Conservation (phyloP, 1,140 invertebrate genomes). For the Cherax destructor region DNA sequence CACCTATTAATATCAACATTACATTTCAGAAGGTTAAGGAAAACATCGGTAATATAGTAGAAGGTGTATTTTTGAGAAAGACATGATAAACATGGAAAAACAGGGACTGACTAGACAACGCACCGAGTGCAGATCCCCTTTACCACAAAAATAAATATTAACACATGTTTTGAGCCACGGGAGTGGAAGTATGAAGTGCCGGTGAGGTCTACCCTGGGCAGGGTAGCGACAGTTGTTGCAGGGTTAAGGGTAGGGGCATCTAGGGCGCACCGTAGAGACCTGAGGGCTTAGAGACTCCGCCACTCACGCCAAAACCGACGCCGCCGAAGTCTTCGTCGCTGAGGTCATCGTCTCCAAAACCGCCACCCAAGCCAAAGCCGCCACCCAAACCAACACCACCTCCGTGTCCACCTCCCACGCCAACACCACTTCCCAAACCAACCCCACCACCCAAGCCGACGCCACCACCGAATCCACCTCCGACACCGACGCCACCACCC, state of each 20-base stretch:
- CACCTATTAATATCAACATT: too few species aligned
- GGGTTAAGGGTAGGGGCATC: not conserved
- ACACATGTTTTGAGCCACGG: not conserved
- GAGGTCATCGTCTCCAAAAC: too few species aligned
- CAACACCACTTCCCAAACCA: not conserved
- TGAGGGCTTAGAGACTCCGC: not conserved
- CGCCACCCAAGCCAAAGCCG: not conserved
- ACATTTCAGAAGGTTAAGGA: not conserved
- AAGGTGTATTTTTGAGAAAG: not conserved
- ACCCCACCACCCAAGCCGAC: not conserved
- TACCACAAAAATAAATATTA: constrained; percentile 18
- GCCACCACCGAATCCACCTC: not conserved
- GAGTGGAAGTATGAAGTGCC: not conserved
- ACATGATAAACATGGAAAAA: not conserved
- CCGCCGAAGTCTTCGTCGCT: too few species aligned
- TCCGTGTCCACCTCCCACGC: not conserved
- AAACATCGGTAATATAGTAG: not conserved
- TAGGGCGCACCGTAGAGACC: not conserved
- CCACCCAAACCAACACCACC: too few species aligned
- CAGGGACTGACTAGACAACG: constrained; percentile 25
- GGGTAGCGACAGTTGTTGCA: not conserved
- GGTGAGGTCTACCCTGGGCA: too few species aligned
- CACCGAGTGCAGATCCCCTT: constrained; percentile 9
- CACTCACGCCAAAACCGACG: too few species aligned
- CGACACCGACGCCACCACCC: not conserved